A percentile compares a stretch with the other conserved stretches of the same genome.
Evolutionary conservation across 2,888 invertebrate genomes (phyloP).

Genomic region (Drosophila sordidula): DNA sequence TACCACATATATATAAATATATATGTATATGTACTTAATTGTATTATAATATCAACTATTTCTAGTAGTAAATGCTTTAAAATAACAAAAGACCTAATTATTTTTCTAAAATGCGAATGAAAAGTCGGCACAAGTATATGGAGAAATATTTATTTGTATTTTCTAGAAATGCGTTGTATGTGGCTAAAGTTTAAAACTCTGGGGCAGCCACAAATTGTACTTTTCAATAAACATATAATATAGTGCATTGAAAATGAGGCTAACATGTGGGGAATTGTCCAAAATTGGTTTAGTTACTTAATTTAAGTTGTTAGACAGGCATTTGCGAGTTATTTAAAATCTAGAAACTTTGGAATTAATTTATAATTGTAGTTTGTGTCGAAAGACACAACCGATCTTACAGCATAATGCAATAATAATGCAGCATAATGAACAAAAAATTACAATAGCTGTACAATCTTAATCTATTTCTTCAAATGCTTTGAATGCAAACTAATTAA

Average conservation of each 20-base stretch:
- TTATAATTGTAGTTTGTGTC: slow-evolving; percentile 5
- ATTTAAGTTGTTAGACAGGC: slow-evolving; percentile 15
- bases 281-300: slow-evolving; percentile 14
- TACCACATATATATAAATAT: slow-evolving; percentile 24
- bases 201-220: slow-evolving; percentile 21
- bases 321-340: slow-evolving; percentile 3
- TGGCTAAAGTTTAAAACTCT: slow-evolving; percentile 1
- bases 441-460: slow-evolving; percentile 2
- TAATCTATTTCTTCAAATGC: slow-evolving; percentile 2
- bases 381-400: neutral
- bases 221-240: slow-evolving; percentile 15
- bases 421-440: slow-evolving; percentile 1
- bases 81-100: slow-evolving; percentile 17
- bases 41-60: slow-evolving; percentile 29
- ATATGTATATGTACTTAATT: slow-evolving; percentile 12
- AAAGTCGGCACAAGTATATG: slow-evolving; percentile 20
- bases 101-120: slow-evolving; percentile 30
- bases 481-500: slow-evolving; percentile 22
- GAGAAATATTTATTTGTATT: slow-evolving; percentile 31
- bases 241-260: slow-evolving; percentile 8
- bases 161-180: slow-evolving; percentile 31
- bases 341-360: slow-evolving; percentile 11
- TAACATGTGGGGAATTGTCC: slow-evolving; percentile 24
- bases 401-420: too few species aligned
- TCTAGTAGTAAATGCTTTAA: slow-evolving; percentile 23